A percentile compares a stretch with the other conserved stretches of the same genome.
Conservation (phyloP, 2,113 vertebrate species). For the Myrmophylax atrothorax region DNA sequence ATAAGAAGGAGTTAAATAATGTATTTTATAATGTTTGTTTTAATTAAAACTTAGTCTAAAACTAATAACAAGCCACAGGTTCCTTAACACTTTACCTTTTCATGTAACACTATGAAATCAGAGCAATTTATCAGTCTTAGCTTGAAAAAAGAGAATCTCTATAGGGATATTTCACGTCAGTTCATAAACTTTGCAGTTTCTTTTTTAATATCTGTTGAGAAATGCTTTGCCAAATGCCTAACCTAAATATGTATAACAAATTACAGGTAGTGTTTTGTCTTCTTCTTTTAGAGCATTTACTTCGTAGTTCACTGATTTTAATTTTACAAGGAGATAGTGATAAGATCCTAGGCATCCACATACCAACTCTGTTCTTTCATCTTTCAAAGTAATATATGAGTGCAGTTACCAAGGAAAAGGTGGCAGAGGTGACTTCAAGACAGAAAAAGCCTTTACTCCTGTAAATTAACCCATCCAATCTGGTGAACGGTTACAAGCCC, state of each 20-base stretch:
- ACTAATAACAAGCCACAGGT: neutral
- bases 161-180: neutral
- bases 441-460: neutral
- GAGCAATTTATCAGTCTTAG: neutral
- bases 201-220: neutral
- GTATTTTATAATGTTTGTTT: neutral
- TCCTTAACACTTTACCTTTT: neutral
- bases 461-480: neutral
- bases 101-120: neutral
- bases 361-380: neutral
- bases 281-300: neutral
- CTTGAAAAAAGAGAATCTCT: neutral
- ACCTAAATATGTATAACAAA: constrained; percentile 25
- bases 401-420: neutral
- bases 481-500: neutral
- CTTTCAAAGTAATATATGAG: neutral
- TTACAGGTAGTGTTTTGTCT: neutral
- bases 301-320: neutral
- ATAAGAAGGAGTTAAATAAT: neutral
- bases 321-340: neutral
- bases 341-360: neutral
- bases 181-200: neutral
- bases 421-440: neutral
- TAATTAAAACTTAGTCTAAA: neutral
- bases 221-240: neutral